phyloP scores from a whole-genome alignment of 2,113 vertebrate genomes.

The Tachuris rubrigastra region DNA sequence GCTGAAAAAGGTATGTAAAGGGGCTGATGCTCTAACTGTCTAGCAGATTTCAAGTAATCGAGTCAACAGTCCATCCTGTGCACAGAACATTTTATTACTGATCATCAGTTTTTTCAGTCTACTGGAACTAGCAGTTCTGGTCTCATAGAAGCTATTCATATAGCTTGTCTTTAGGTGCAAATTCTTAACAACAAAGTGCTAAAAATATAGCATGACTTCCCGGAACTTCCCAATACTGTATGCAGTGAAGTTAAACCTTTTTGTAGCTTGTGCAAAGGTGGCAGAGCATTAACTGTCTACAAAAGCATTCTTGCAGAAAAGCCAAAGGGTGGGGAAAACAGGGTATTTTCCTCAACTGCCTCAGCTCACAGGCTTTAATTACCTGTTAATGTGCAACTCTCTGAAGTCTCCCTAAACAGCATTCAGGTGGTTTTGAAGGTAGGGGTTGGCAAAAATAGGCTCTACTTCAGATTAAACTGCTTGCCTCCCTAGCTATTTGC shows the following conservation, averaged over 20 bases:
- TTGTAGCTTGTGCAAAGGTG: neutral
- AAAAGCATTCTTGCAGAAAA: neutral
- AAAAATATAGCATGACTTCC: neutral
- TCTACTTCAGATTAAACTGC: neutral
- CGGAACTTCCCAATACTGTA: neutral
- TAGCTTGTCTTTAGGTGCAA: neutral
- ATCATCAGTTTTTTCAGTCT: neutral
- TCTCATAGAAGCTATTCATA: neutral
- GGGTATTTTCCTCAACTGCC: neutral
- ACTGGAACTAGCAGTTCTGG: neutral
- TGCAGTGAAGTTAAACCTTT: neutral
- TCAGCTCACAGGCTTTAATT: neutral
- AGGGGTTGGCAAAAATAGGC: neutral
- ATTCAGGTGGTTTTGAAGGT: neutral
- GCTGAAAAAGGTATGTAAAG: neutral
- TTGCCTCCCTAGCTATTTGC: neutral
- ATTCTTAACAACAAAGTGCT: neutral
- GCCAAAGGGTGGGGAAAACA: neutral
- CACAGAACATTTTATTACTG: neutral
- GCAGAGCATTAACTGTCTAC: neutral
- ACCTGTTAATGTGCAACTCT: neutral
- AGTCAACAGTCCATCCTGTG: neutral
- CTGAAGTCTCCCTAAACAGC: neutral
- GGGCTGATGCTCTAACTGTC: neutral
- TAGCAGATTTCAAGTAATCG: neutral